Evolutionary conservation across 2,888 invertebrate species (phyloP), one percentile per base, ranked within the genome.

Genomic region (Dioctria linearis): DNA sequence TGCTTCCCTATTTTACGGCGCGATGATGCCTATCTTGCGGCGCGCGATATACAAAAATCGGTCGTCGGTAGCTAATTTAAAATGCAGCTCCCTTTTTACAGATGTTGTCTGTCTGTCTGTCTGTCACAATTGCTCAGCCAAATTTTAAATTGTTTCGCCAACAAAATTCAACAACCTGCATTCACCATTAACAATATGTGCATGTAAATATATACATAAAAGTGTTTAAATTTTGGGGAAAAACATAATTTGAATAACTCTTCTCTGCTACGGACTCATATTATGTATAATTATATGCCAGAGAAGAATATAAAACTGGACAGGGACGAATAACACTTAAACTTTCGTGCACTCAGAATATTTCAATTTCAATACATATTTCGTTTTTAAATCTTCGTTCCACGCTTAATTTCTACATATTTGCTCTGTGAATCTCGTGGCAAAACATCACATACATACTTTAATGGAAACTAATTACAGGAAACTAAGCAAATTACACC

Each of bases 401-500:
- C 54, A 54, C 54, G n/a, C 6, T 54, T 54, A 54, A n/a, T 54
- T 54, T 54, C 54, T 54, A 25, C 25, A 25, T 25, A 37, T 69
- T 61, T 61, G 61, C 69, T 51, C 69, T 51, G 13, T 25, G 37
- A 51, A 69, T 69, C 51, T 69, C 51, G 51, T 69, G 51, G 51
- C 69, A 69, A 5, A 61, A 25, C 11, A 46, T 69, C 11, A 67
- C 25, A 69, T 9, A 69, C 69, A 37, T 25, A 37, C 51, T 43
- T 42, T 9, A 5, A 8, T n/a, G 37, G 39, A 39, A 69, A 54
- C 40, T 69, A 37, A 54, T 69, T 69, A 25, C 25, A 11, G 49
- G 2, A 46, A 69, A 69, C 69, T 69, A 69, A 37, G 37, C 43
- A n/a, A 69, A 51, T 51, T n/a, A 25, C 69, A 51, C 69, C 69